phyloP scores from a whole-genome alignment of 2,797 vertebrate species.

The Sebastes cheni region DNA sequence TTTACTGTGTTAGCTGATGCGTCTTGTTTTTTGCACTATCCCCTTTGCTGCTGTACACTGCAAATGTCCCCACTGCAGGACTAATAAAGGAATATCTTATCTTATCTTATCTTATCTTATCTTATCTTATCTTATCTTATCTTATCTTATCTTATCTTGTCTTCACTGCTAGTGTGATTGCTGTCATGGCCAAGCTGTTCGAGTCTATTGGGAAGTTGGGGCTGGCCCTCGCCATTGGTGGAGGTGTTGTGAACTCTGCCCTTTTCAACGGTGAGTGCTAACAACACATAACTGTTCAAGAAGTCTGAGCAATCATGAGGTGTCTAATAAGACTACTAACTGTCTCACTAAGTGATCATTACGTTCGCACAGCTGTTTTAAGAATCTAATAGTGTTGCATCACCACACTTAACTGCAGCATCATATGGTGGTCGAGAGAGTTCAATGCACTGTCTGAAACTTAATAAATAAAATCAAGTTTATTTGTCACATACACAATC shows the following conservation, averaged over 20 bases:
- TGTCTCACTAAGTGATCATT: background rate
- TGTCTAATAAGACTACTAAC: background rate
- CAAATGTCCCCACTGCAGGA: no score
- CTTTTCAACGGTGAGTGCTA: slow-evolving; percentile 92
- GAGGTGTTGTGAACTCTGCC: slow-evolving; percentile 94
- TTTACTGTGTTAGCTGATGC: no score
- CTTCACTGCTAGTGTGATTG: slow-evolving; percentile 22
- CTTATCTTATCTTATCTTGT: no score
- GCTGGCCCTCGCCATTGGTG: slow-evolving; percentile 90
- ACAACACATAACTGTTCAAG: background rate
- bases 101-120: no score
- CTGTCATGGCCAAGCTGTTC: slow-evolving; percentile 89
- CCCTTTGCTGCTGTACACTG: no score
- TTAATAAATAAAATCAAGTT: background rate
- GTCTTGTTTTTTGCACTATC: no score
- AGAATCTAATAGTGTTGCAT: background rate
- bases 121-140: no score
- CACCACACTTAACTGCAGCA: background rate
- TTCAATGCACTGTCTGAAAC: background rate
- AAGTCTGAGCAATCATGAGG: background rate
- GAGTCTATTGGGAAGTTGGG: slow-evolving; percentile 95
- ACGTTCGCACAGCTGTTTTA: background rate
- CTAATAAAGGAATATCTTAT: no score
- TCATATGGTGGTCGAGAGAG: background rate
- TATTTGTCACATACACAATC: background rate